A percentile compares a stretch with the other conserved stretches of the same genome.
phyloP scores from a whole-genome alignment of 2,113 vertebrate genomes.

The Dipodomys merriami region DNA sequence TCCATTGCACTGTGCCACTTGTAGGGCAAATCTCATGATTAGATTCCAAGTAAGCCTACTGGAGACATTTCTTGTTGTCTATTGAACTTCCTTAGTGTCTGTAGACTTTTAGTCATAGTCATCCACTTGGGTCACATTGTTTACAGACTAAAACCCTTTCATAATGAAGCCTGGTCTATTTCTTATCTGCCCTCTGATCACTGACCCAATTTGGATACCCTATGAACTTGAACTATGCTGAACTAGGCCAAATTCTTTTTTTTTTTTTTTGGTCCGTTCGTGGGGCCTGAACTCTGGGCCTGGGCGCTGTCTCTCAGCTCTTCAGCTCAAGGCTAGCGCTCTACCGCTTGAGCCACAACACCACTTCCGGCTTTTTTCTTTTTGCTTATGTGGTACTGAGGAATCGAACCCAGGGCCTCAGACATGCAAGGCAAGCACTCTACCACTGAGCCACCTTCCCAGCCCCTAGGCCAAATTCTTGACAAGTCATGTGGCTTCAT shows the following conservation, averaged over 20 bases:
- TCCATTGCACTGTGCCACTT: not conserved
- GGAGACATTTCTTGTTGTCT: not conserved
- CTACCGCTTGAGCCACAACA: too few relatives aligned
- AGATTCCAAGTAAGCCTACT: not conserved
- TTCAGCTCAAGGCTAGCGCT: too few relatives aligned
- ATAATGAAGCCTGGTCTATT: not conserved
- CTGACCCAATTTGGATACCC: not conserved
- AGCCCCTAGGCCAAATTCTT: not conserved
- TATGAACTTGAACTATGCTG: constrained; percentile 21
- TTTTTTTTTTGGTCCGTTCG: too few relatives aligned
- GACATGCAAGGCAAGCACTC: too few relatives aligned
- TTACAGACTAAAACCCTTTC: constrained; percentile 6
- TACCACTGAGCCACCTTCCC: too few relatives aligned
- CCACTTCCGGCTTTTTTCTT: too few relatives aligned
- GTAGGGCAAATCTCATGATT: not conserved
- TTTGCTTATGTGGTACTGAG: too few relatives aligned
- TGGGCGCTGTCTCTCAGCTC: too few relatives aligned
- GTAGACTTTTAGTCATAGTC: constrained; percentile 8
- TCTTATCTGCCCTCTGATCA: not conserved
- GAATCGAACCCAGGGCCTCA: too few relatives aligned
- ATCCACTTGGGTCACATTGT: not conserved
- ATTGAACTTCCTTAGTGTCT: constrained; percentile 13
- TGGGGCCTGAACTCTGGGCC: too few relatives aligned
- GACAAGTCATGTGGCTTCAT: not conserved
- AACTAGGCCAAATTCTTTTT: not conserved